phyloP scores from a whole-genome alignment of 1,140 invertebrate species.

The Heliconius himera region DNA sequence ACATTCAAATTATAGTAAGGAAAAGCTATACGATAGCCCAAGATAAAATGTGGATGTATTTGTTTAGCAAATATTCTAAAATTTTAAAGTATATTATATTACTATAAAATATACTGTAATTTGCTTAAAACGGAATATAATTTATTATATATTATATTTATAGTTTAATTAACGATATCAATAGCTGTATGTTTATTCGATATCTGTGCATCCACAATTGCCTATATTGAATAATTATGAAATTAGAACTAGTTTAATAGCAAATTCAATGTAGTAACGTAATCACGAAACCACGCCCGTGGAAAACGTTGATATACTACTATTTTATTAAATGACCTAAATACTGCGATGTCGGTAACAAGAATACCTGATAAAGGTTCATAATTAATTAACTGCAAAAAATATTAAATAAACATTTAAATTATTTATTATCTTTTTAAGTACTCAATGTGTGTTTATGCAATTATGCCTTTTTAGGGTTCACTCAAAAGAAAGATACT shows the following conservation, averaged over 20 bases:
- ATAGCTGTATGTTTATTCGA: not conserved
- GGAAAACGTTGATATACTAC: constrained; percentile 22
- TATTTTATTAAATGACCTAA: constrained; percentile 19
- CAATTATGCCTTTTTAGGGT: not conserved
- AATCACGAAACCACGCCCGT: constrained; percentile 27
- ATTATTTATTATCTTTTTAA: not conserved
- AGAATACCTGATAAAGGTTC: not conserved
- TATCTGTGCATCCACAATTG: not conserved
- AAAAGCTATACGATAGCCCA: too few species aligned
- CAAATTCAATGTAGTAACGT: not conserved
- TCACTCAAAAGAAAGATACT: too few species aligned
- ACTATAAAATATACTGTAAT: too few species aligned
- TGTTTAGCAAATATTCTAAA: too few species aligned
- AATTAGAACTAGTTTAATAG: constrained; percentile 17
- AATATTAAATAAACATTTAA: not conserved
- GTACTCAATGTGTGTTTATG: not conserved
- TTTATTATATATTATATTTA: not conserved
- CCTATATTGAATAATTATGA: constrained; percentile 12
- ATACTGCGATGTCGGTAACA: not conserved
- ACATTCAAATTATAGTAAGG: too few species aligned
- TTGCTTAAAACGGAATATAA: too few species aligned
- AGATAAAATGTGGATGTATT: too few species aligned
- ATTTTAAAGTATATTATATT: too few species aligned
- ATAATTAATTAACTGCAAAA: not conserved
- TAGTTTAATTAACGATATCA: not conserved